These are phyloP conservation scores for Columba guinea DNA, from an alignment of 2,797 vertebrate species.

Conservation along the genomic window DNA sequence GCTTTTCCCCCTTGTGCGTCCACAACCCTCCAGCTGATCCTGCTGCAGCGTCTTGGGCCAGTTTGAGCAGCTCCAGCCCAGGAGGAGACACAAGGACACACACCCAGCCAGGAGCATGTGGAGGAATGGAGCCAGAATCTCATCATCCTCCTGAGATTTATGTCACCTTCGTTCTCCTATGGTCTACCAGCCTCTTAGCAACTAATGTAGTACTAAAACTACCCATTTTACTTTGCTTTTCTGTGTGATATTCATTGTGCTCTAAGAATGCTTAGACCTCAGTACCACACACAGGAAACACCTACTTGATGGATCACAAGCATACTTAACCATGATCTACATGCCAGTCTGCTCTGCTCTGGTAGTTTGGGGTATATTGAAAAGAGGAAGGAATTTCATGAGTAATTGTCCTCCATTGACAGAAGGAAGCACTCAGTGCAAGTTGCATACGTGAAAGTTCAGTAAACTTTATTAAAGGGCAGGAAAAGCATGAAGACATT, in stretches of 20 bases:
- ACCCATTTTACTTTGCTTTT: not conserved
- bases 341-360: not conserved
- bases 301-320: not conserved
- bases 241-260: not conserved
- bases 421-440: not conserved
- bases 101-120: not conserved
- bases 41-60: not conserved
- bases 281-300: not conserved
- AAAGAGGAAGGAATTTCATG: not conserved
- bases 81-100: not conserved
- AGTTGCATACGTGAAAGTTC: not conserved
- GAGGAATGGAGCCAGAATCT: not conserved
- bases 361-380: not conserved
- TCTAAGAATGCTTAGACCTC: not conserved
- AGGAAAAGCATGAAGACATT: not conserved
- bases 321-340: not conserved
- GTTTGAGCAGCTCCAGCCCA: not conserved
- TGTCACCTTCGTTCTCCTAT: accelerated
- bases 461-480: not conserved
- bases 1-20: not conserved
- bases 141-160: not conserved
- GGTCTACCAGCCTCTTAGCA: not conserved
- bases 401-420: not conserved
- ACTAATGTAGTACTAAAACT: not conserved
- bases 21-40: not conserved